These are phyloP conservation scores for Felis chaus DNA, from an alignment of 2,113 vertebrate species.

Conservation along the genomic window DNA sequence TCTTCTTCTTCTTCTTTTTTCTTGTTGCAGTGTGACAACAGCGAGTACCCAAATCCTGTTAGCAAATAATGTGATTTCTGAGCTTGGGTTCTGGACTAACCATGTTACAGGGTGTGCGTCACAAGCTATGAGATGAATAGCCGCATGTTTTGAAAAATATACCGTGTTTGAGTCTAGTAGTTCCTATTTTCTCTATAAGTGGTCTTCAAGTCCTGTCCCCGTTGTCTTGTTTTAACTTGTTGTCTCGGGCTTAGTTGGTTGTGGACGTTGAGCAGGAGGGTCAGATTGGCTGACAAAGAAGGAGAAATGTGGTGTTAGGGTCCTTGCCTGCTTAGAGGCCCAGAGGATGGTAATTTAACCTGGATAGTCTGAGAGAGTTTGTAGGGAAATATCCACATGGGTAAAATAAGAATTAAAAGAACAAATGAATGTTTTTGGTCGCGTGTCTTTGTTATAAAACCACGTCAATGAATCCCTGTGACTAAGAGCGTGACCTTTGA, in stretches of 20 bases:
- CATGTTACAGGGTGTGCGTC: neutral
- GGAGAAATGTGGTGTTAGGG: neutral
- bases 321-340: neutral
- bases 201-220: neutral
- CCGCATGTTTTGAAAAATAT: conserved; percentile 7
- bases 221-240: conserved; percentile 16
- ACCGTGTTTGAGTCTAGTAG: neutral
- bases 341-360: neutral
- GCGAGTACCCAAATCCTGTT: conserved; percentile 80
- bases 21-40: conserved; percentile 75
- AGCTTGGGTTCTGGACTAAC: conserved; percentile 44
- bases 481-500: neutral
- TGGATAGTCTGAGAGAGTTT: neutral
- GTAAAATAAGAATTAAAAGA: neutral
- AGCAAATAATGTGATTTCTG: conserved; percentile 82
- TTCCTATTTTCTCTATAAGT: neutral
- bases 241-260: neutral
- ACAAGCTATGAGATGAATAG: neutral
- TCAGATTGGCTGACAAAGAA: neutral
- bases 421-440: neutral
- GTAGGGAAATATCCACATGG: neutral
- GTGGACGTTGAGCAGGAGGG: neutral
- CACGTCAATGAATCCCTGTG: neutral
- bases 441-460: neutral
- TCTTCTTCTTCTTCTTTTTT: conserved; percentile 63